Conservation (phyloP, 2,797 vertebrate species). For the Macrochelys suwanniensis region DNA sequence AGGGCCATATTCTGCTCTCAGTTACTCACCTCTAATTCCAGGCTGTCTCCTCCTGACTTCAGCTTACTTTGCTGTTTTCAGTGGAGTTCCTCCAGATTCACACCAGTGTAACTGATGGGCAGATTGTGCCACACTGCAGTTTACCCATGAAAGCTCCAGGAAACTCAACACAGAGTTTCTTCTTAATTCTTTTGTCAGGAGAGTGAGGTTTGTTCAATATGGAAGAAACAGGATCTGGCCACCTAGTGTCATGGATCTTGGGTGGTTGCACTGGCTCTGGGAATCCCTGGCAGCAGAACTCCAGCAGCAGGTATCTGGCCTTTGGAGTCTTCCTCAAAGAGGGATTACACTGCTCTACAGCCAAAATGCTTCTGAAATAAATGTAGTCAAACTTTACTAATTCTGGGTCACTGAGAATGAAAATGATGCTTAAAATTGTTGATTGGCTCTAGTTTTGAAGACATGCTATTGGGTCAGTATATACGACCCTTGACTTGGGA, state of each 20-base stretch:
- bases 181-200: not conserved
- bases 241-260: not conserved
- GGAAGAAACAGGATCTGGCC: not conserved
- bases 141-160: rapidly evolving
- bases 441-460: no score
- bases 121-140: not conserved
- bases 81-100: not conserved
- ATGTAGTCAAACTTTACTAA: no score
- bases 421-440: no score
- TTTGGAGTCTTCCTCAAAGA: not conserved
- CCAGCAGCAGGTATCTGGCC: not conserved
- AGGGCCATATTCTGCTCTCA: not conserved
- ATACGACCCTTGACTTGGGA: no score
- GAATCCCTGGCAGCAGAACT: not conserved
- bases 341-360: no score
- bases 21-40: rapidly evolving
- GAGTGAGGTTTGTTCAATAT: rapidly evolving
- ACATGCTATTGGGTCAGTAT: no score
- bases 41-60: not conserved
- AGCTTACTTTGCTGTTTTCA: not conserved
- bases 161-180: not conserved
- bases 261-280: not conserved
- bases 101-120: rapidly evolving
- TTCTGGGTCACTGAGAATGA: no score
- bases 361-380: no score